Base-by-base conservation (phyloP, 92 coral and sea anemone genomes). In the Zoanthus sociatus region DNA sequence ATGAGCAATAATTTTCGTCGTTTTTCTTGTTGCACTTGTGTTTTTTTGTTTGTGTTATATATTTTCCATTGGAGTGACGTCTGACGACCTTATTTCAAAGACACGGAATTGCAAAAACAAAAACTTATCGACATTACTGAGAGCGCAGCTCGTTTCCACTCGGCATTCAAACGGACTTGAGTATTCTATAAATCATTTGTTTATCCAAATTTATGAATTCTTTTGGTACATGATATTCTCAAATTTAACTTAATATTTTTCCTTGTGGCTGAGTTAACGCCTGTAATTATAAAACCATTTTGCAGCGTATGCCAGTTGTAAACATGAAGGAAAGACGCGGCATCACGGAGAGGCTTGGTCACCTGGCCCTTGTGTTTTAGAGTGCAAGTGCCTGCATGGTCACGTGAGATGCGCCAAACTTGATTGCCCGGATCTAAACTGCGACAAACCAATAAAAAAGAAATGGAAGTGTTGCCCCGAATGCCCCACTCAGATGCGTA, bases 401-500 rank as follows among this genome's bases (percentile, higher is more conserved):
- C 88, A 82, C 73, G 94, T 94, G 84, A 92, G 93, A 69, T 96
- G 99, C 83, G 86, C 94, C 73, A 94, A 94, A 50, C 77, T 96
- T 32, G 99, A 96, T 84, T 96, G 99, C 89, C 99, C 99, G 88
- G 99, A 96, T 92, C 79, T 96, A 60, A 96, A 96, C 88, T 96
- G 99, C 71, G 94, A 82, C 63, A 92, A 82, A 53, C 87, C 99
- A 31, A 84, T 95, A 42, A 93, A 90, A 74, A 90, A 90, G 77
- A 92, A 89, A 46, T 96, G 98, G 98, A 96, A 96, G 64, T 96
- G 99, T 76, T 96, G 99, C 46, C 95, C 96, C 20, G 99, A 96
- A 56, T 96, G 99, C 73, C 95, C 94, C 51, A 92, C 97, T 11
- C 89, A 64, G 87, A 53, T 83, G 77, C 76, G 92, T 56, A 87